These are phyloP conservation scores for Pteronura brasiliensis DNA, from an alignment of 2,113 vertebrate genomes.

Conservation along the genomic window DNA sequence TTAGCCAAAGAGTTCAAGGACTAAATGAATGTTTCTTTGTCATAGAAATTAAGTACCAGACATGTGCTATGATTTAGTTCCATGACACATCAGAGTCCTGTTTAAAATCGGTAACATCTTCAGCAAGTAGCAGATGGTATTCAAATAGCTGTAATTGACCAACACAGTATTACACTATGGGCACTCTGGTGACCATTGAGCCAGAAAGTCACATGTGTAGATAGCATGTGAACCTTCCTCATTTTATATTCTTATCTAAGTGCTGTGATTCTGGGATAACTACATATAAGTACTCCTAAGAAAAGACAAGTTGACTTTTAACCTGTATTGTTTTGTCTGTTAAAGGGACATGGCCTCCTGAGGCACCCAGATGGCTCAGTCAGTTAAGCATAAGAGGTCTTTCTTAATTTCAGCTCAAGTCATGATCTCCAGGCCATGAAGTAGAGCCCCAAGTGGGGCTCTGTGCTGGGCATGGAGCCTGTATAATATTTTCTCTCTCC, in stretches of 20 bases:
- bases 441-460: background rate
- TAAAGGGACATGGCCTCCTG: conserved; percentile 56
- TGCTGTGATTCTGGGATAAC: conserved; percentile 76
- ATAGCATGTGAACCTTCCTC: conserved; percentile 67
- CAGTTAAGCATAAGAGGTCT: background rate
- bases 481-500: background rate
- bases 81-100: conserved; percentile 62
- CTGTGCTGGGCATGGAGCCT: background rate
- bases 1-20: background rate
- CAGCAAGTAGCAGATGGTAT: conserved; percentile 75
- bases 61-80: conserved; percentile 69
- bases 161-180: conserved; percentile 71
- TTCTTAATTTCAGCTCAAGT: background rate
- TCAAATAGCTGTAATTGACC: conserved; percentile 83
- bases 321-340: conserved; percentile 65
- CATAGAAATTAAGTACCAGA: conserved; percentile 71
- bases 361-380: background rate
- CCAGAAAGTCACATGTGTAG: conserved; percentile 74
- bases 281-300: conserved; percentile 65
- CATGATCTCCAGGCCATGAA: background rate
- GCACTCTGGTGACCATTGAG: conserved; percentile 70
- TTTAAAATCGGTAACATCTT: conserved; percentile 77
- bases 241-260: conserved; percentile 73
- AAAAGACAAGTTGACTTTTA: conserved; percentile 74
- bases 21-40: background rate